A percentile compares a stretch with the other conserved stretches of the same genome.
phyloP scores from a whole-genome alignment of 2,888 invertebrate species.

The Nomada ferruginata region DNA sequence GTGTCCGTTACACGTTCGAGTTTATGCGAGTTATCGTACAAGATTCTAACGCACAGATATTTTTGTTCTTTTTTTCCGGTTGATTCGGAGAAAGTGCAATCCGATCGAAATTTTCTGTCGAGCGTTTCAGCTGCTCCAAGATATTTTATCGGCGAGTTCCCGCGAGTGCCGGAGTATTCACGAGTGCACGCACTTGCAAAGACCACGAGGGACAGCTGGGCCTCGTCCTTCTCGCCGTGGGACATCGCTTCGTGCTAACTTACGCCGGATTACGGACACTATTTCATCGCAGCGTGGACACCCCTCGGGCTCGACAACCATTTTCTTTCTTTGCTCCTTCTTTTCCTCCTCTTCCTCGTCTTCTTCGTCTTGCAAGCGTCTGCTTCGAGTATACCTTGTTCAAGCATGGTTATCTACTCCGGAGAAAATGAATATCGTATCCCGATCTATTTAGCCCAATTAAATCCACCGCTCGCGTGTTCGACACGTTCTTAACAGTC shows the following conservation, averaged over 20 bases:
- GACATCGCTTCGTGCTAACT: slow-evolving; percentile 78
- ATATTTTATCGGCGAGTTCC: slow-evolving; percentile 26
- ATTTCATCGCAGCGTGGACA: slow-evolving; percentile 72
- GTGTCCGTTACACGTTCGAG: not conserved
- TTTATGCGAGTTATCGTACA: too few relatives aligned
- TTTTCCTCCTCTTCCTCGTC: slow-evolving; percentile 27
- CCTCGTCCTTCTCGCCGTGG: slow-evolving; percentile 77
- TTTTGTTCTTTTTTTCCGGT: too few relatives aligned
- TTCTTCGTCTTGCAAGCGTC: slow-evolving; percentile 3
- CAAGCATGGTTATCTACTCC: not conserved
- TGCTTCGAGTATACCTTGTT: not conserved
- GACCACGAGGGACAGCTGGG: slow-evolving; percentile 43
- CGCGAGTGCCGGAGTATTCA: slow-evolving; percentile 32
- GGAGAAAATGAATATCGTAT: not conserved
- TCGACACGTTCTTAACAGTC: too few relatives aligned
- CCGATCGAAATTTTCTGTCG: slow-evolving; percentile 33
- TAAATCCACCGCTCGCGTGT: not conserved
- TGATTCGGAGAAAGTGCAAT: not conserved
- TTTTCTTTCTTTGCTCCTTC: slow-evolving; percentile 56
- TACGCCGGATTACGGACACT: slow-evolving; percentile 76
- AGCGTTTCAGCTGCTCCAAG: slow-evolving; percentile 15
- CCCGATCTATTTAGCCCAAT: too few relatives aligned
- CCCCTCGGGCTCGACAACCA: slow-evolving; percentile 56
- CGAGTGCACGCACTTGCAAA: slow-evolving; percentile 52
- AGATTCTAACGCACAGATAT: too few relatives aligned